phyloP scores from a whole-genome alignment of 2,113 vertebrate genomes.

The Odocoileus virginianus region DNA sequence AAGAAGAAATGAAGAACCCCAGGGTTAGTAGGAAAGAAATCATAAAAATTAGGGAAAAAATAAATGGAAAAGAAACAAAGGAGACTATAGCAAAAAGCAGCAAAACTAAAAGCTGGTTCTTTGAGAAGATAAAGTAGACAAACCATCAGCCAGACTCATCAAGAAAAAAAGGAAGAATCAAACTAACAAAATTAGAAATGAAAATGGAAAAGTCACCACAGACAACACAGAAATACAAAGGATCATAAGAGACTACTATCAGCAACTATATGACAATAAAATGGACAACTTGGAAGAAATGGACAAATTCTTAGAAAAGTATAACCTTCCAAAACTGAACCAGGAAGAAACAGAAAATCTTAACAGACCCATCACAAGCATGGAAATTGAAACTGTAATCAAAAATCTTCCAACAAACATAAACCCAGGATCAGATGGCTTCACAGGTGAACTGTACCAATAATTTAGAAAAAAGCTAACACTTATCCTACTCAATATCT shows the following conservation, averaged over 20 bases:
- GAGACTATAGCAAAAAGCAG: not conserved
- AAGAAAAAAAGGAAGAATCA: not conserved
- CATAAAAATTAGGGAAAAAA: not conserved
- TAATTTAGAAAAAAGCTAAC: not conserved
- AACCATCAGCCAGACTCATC: not conserved
- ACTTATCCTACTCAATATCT: not conserved
- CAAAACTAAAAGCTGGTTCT: not conserved
- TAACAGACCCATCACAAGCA: not conserved
- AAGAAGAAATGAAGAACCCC: not conserved
- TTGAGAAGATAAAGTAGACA: not conserved
- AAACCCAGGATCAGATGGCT: not conserved
- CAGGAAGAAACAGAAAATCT: not conserved
- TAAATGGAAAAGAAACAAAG: not conserved
- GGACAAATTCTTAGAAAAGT: not conserved
- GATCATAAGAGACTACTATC: not conserved
- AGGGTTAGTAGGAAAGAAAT: not conserved
- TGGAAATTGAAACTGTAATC: rapidly evolving
- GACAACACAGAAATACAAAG: not conserved
- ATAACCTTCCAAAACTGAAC: not conserved
- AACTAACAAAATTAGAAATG: not conserved
- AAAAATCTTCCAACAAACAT: not conserved
- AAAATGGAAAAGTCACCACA: not conserved
- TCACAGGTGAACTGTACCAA: not conserved
- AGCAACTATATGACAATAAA: not conserved
- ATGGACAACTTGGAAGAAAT: not conserved